Conservation (phyloP, 2,888 invertebrate species). For the Cybosia mesomella region DNA sequence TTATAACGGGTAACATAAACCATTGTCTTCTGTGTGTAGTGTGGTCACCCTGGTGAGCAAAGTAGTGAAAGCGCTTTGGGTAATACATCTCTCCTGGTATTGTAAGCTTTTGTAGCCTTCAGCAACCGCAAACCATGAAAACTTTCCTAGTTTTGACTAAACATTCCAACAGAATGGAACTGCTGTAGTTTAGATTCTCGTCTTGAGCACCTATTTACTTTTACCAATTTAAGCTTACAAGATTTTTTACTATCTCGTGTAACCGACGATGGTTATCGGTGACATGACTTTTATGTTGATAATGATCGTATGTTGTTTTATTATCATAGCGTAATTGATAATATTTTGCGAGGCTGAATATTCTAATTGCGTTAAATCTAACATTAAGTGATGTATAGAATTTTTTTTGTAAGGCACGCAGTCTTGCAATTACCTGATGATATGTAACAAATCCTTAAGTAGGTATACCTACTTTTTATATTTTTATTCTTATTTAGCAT, state of each 20-base stretch:
- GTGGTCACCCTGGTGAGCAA: neutral
- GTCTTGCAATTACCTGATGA: too few species aligned
- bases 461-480: too few species aligned
- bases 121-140: neutral
- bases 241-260: neutral
- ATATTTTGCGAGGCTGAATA: constrained; percentile 1
- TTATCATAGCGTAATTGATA: constrained; percentile 2
- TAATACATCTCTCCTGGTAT: neutral
- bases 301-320: constrained; percentile 13
- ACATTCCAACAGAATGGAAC: neutral
- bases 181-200: neutral
- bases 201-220: neutral
- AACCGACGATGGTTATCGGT: neutral
- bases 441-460: too few species aligned
- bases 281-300: constrained; percentile 11
- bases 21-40: neutral
- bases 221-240: constrained; percentile 3
- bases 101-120: neutral
- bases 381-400: neutral
- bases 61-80: neutral
- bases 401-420: too few species aligned
- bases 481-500: too few species aligned
- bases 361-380: neutral
- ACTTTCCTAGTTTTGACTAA: neutral
- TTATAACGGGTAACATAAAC: neutral